Evolutionary conservation across 2,797 vertebrate genomes (phyloP).

Genomic region (Protosalanx chinensis): DNA sequence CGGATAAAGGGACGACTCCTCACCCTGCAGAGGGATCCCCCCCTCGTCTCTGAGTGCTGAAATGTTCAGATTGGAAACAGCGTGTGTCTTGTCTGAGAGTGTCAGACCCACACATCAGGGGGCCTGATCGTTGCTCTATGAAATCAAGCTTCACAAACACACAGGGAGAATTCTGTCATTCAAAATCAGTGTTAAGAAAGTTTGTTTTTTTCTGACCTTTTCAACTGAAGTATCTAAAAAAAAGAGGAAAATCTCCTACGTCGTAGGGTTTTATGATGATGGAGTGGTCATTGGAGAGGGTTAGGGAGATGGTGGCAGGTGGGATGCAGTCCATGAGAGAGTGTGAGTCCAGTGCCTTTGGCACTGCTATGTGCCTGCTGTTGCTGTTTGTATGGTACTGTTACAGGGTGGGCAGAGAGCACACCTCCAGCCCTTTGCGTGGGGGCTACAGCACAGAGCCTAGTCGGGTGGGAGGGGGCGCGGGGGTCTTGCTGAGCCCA

Average conservation of each 20-base stretch:
- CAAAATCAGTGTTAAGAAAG: conserved; percentile 40
- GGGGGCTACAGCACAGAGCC: conserved; percentile 66
- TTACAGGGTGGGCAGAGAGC: conserved; percentile 92
- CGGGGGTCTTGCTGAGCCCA: conserved; percentile 75
- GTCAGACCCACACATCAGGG: conserved; percentile 49
- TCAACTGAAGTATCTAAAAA: conserved; percentile 34
- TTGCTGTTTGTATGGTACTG: conserved; percentile 96
- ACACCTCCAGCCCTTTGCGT: conserved; percentile 68
- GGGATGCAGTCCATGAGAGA: conserved; percentile 91
- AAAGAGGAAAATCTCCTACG: conserved; percentile 34
- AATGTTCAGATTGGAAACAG: conserved; percentile 56
- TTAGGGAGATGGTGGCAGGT: conserved; percentile 85
- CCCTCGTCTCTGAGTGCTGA: conserved; percentile 54
- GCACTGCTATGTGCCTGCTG: conserved; percentile 81
- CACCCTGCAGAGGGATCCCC: conserved; percentile 49
- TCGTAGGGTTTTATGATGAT: conserved; percentile 34
- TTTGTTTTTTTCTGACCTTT: conserved; percentile 38
- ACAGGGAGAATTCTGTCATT: conserved; percentile 35
- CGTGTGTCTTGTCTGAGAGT: conserved; percentile 53
- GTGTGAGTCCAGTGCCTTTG: conserved; percentile 82
- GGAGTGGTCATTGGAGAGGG: conserved; percentile 87
- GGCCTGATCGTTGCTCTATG: conserved; percentile 45
- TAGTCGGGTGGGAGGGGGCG: conserved; percentile 59
- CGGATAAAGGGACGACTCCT: conserved; percentile 48
- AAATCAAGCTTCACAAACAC: conserved; percentile 39